phyloP scores from a whole-genome alignment of 64 coral and sea anemone species.

The Hydrozoanthus tunicans region DNA sequence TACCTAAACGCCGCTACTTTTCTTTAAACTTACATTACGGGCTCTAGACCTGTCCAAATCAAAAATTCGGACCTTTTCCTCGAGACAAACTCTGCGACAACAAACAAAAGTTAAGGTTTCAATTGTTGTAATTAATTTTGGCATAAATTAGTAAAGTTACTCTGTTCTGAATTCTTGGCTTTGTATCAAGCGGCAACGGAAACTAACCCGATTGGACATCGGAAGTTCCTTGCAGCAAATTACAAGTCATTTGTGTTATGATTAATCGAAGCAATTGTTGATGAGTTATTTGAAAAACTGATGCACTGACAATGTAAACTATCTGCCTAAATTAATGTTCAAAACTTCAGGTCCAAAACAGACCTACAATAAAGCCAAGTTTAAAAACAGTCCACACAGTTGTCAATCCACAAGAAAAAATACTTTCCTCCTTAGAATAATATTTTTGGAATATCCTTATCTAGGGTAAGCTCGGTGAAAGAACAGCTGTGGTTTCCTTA shows the following conservation, averaged over 20 bases:
- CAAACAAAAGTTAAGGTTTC: neutral
- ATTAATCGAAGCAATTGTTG: slow-evolving; percentile 19
- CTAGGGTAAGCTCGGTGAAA: too few species aligned
- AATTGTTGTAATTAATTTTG: neutral
- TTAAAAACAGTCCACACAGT: neutral
- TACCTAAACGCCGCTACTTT: neutral
- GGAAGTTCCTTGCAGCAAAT: slow-evolving; percentile 23
- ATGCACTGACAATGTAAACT: neutral
- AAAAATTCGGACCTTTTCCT: too few species aligned
- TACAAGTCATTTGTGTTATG: neutral
- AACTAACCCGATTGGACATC: neutral
- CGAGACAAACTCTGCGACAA: too few species aligned
- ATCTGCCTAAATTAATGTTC: neutral
- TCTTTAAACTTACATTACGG: neutral
- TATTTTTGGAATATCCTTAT: slow-evolving; percentile 24
- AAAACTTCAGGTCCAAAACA: too few species aligned
- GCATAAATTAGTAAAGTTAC: neutral
- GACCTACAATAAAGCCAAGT: too few species aligned
- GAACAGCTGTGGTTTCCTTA: too few species aligned
- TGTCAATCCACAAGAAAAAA: slow-evolving; percentile 10
- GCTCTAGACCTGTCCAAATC: too few species aligned
- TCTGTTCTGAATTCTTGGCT: slow-evolving; percentile 26
- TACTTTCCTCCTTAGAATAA: slow-evolving; percentile 3
- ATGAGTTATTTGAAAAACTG: neutral
- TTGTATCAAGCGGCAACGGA: slow-evolving; percentile 31